Conservation (phyloP, 2,113 vertebrate genomes). For the Pao palembangensis region DNA sequence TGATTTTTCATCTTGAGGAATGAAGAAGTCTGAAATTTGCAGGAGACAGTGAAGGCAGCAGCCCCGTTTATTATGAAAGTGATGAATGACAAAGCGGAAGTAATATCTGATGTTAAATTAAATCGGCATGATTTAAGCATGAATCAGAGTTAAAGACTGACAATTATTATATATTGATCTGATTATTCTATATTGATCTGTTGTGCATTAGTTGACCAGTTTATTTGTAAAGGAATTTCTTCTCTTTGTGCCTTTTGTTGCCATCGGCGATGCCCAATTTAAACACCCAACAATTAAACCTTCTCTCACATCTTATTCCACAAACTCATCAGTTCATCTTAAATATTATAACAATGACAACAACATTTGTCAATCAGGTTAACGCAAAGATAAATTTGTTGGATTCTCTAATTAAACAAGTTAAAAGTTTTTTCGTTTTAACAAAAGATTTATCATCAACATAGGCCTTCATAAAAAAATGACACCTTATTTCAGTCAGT, state of each 20-base stretch:
- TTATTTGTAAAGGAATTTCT: background rate
- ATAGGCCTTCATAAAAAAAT: no score
- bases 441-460: background rate
- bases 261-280: background rate
- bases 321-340: no score
- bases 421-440: no score
- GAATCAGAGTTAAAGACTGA: background rate
- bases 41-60: slow-evolving; percentile 3
- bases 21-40: background rate
- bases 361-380: no score
- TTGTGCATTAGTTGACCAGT: background rate
- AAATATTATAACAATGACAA: no score
- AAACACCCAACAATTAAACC: background rate
- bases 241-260: background rate
- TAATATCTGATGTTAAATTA: no score
- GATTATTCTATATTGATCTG: background rate
- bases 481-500: background rate
- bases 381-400: no score
- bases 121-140: no score
- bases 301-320: background rate
- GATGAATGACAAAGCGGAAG: background rate
- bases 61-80: background rate
- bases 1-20: no score
- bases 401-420: no score
- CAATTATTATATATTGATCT: background rate